These are phyloP conservation scores for Psittacula cyanocephala DNA, from an alignment of 2,113 vertebrate genomes.

Conservation along the genomic window DNA sequence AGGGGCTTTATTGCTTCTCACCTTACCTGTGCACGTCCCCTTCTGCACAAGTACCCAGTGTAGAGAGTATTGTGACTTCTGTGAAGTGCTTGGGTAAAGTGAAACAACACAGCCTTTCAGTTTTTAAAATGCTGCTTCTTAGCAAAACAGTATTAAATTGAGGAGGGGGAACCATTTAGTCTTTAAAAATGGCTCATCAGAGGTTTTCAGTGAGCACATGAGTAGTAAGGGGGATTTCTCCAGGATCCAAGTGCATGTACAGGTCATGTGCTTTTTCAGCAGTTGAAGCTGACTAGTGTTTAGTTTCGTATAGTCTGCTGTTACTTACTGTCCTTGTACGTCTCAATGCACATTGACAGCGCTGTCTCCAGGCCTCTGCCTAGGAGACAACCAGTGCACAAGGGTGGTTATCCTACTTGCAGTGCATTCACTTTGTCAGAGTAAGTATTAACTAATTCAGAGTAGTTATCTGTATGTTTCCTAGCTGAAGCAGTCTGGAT, in stretches of 20 bases:
- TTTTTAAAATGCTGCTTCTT: neutral
- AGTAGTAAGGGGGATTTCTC: neutral
- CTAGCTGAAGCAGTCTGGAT: neutral
- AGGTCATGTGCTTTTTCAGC: neutral
- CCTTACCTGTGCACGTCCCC: neutral
- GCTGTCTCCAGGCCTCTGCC: neutral
- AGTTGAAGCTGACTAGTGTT: accelerated
- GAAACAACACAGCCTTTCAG: neutral
- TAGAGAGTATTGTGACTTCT: neutral
- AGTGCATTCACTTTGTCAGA: neutral
- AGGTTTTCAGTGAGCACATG: neutral
- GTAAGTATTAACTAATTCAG: neutral
- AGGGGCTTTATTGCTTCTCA: accelerated
- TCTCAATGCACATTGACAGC: neutral
- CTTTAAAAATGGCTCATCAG: neutral
- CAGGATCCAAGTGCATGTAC: neutral
- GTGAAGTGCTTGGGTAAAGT: neutral
- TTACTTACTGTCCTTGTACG: neutral
- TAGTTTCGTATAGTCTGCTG: neutral
- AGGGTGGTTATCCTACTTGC: neutral
- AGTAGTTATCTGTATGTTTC: neutral
- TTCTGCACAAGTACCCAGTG: neutral
- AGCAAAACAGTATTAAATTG: neutral
- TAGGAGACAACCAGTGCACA: neutral
- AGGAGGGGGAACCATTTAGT: neutral